These are phyloP conservation scores for Asbolus verrucosus DNA, from an alignment of 1,140 invertebrate genomes.

Conservation along the genomic window DNA sequence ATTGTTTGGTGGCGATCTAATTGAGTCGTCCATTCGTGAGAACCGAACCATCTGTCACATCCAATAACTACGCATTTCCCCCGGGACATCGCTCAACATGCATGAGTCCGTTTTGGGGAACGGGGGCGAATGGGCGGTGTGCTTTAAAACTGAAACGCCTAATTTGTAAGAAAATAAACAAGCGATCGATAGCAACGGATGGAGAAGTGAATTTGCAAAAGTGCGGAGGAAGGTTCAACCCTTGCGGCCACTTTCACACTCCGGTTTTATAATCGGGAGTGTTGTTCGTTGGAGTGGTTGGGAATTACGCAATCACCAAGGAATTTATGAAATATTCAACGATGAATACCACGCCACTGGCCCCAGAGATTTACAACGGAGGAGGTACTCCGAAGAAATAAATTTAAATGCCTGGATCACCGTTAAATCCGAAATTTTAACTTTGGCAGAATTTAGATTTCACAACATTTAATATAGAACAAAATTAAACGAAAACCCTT, in stretches of 20 bases:
- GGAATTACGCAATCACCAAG: constrained; percentile 5
- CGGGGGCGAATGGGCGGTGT: not conserved
- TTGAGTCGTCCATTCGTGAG: constrained; percentile 28
- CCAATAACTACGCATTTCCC: constrained; percentile 1
- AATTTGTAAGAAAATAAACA: constrained; percentile 1
- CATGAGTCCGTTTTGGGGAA: constrained; percentile 1
- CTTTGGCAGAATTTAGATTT: too few species aligned
- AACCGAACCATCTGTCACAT: constrained; percentile 9
- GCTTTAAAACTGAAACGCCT: constrained; percentile 6
- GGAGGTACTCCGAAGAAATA: too few species aligned
- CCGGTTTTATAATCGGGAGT: constrained; percentile 3
- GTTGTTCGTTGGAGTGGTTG: not conserved
- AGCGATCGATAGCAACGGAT: not conserved
- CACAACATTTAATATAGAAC: too few species aligned
- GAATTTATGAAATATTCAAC: constrained; percentile 5
- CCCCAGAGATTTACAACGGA: too few species aligned
- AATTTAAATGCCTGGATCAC: too few species aligned
- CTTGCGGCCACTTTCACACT: not conserved
- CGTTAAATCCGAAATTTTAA: too few species aligned
- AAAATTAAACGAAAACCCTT: too few species aligned
- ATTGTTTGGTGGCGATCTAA: not conserved
- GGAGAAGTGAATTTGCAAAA: not conserved
- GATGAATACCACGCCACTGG: too few species aligned
- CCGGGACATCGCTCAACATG: constrained; percentile 38
- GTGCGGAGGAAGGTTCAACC: not conserved